Evolutionary conservation across 2,797 vertebrate genomes (phyloP).

Genomic region (Molossus alvarezi): DNA sequence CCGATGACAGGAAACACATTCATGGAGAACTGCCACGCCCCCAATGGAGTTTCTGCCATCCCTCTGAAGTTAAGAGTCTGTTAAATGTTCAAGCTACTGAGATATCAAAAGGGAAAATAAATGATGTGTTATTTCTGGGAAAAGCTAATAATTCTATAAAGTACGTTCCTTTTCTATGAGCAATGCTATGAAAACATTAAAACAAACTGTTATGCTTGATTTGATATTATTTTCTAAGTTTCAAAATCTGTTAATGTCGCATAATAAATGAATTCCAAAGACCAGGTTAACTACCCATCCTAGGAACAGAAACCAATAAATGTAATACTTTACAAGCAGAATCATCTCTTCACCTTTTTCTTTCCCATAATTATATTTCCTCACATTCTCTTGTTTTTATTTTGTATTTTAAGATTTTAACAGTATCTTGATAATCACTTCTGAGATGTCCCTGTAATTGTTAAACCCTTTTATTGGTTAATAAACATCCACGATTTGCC

Average conservation of each 20-base stretch:
- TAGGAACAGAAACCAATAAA: neutral
- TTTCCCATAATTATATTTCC: neutral
- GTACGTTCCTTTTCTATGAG: neutral
- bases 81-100: slow-evolving; percentile 26
- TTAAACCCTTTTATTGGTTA: neutral
- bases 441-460: neutral
- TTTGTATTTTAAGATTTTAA: slow-evolving; percentile 18
- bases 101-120: slow-evolving; percentile 39
- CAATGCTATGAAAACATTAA: slow-evolving; percentile 33
- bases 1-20: neutral
- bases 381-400: neutral
- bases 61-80: neutral
- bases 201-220: neutral
- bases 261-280: neutral
- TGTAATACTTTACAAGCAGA: neutral
- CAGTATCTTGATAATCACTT: neutral
- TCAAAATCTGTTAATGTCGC: neutral
- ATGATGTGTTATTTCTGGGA: neutral
- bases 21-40: neutral
- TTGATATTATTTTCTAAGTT: slow-evolving; percentile 40
- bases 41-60: neutral
- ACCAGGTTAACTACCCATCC: neutral
- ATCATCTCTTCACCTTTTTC: neutral
- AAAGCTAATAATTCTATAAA: slow-evolving; percentile 55
- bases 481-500: neutral